phyloP scores from a whole-genome alignment of 2,797 vertebrate genomes.

The Falco rusticolus region DNA sequence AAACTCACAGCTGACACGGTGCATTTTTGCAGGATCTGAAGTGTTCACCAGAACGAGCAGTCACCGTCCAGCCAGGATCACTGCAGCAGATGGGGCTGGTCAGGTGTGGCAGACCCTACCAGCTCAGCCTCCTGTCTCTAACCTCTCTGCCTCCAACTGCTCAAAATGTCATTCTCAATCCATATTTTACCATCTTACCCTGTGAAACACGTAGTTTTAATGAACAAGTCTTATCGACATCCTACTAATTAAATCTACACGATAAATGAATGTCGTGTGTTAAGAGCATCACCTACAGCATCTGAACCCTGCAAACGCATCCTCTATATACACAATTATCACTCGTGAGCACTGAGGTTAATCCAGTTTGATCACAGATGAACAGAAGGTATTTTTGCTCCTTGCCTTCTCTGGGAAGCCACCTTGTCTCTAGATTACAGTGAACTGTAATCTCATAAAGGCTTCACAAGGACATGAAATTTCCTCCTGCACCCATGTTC shows the following conservation, averaged over 20 bases:
- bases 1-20: not conserved
- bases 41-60: not conserved
- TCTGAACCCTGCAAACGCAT: not conserved
- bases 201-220: not conserved
- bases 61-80: not conserved
- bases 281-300: not conserved
- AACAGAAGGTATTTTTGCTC: not conserved
- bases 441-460: not conserved
- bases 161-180: not conserved
- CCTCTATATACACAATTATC: not conserved
- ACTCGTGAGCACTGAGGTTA: not conserved
- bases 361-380: not conserved
- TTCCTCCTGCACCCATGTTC: not conserved
- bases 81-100: not conserved
- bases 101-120: not conserved
- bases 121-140: not conserved
- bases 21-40: not conserved
- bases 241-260: not conserved
- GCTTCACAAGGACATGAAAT: not conserved
- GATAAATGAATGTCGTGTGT: fast-evolving
- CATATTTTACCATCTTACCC: not conserved
- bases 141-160: not conserved
- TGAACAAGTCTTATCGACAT: not conserved
- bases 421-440: not conserved
- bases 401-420: not conserved